Conservation (phyloP, 2,113 vertebrate genomes). For the Pseudolaguvia tuberculata region DNA sequence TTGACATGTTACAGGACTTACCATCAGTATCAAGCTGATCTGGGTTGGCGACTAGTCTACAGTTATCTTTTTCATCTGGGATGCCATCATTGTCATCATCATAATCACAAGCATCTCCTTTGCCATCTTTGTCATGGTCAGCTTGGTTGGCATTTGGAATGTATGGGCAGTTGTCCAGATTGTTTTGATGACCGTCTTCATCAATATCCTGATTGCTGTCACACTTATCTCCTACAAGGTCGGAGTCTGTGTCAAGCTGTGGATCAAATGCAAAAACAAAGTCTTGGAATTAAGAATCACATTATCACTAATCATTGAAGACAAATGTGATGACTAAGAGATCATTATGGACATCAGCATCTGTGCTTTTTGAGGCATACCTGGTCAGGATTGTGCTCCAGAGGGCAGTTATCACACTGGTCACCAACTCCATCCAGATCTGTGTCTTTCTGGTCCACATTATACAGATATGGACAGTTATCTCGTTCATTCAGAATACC, state of each 20-base stretch:
- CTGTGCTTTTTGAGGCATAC: conserved; percentile 61
- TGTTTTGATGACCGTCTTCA: conserved; percentile 98
- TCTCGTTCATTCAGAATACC: conserved; percentile 93
- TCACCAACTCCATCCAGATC: conserved; percentile 96
- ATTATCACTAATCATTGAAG: not conserved
- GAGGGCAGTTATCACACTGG: conserved; percentile 96
- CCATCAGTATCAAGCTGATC: conserved; percentile 93
- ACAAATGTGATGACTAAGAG: no score
- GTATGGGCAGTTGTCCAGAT: conserved; percentile 97
- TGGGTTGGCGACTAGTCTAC: conserved; percentile 85
- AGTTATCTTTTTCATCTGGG: conserved; percentile 96
- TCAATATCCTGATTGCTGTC: conserved; percentile 99
- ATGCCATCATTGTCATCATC: conserved; percentile 97
- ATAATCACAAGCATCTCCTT: conserved; percentile 93
- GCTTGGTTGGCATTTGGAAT: conserved; percentile 96
- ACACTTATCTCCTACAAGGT: conserved; percentile 89
- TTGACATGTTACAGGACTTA: conserved; percentile 57
- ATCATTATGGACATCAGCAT: not conserved
- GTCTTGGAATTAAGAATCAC: not conserved
- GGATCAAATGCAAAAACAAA: conserved; percentile 13
- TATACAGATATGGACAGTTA: conserved; percentile 95
- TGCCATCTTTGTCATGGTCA: conserved; percentile 96
- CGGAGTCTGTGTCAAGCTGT: conserved; percentile 90
- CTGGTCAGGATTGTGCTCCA: conserved; percentile 98
- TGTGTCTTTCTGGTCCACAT: conserved; percentile 92